Conservation (phyloP, 2,113 vertebrate genomes). For the Mormyrus lacerda region DNA sequence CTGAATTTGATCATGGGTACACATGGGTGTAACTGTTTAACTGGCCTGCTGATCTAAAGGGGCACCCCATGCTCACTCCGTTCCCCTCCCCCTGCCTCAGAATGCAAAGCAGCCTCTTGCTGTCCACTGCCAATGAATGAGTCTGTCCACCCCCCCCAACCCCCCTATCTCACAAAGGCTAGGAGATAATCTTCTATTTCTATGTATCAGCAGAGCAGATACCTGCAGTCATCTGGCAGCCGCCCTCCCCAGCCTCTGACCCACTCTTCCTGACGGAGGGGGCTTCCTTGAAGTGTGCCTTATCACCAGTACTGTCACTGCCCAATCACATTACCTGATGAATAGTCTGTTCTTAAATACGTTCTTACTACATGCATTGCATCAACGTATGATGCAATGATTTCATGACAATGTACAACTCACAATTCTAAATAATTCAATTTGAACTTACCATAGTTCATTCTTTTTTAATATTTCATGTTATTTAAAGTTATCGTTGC, state of each 20-base stretch:
- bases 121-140: slow-evolving; percentile 12
- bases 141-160: slow-evolving; percentile 9
- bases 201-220: slow-evolving; percentile 7
- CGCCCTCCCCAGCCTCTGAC: background rate
- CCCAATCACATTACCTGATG: background rate
- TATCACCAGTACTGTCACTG: background rate
- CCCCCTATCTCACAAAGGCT: background rate
- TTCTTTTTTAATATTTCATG: background rate
- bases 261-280: background rate
- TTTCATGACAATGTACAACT: background rate
- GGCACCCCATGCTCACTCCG: background rate
- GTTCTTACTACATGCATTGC: background rate
- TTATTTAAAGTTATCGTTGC: background rate
- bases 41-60: background rate
- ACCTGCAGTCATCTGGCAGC: slow-evolving; percentile 9
- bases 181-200: slow-evolving; percentile 12
- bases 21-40: background rate
- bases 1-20: background rate
- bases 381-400: background rate
- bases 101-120: slow-evolving; percentile 21
- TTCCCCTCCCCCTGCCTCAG: slow-evolving; percentile 20
- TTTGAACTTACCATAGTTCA: background rate
- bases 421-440: background rate
- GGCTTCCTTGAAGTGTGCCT: background rate
- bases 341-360: background rate